Evolutionary conservation across 1,140 invertebrate species (phyloP).

Genomic region (Aphaenogaster rudis): DNA sequence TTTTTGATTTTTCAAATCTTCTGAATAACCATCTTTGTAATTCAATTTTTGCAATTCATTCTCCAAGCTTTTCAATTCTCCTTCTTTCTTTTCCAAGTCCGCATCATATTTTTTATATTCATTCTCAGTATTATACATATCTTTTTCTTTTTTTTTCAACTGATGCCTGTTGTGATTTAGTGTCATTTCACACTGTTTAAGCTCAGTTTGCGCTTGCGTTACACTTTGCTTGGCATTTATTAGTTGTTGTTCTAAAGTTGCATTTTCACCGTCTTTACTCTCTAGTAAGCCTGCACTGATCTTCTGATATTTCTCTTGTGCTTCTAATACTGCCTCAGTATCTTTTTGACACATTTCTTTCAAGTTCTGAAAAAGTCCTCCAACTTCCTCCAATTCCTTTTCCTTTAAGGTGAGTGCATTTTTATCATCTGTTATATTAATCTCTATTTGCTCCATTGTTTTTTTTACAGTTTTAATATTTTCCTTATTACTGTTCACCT

Average conservation of each 20-base stretch:
- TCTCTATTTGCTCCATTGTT: constrained; percentile 90
- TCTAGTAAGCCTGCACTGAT: constrained; percentile 93
- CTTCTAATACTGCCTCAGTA: constrained; percentile 90
- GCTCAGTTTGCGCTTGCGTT: constrained; percentile 93
- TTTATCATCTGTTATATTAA: constrained; percentile 91
- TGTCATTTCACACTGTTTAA: constrained; percentile 93
- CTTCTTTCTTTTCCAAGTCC: constrained; percentile 89
- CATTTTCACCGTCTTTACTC: constrained; percentile 93
- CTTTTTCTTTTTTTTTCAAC: constrained; percentile 90
- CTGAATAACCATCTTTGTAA: constrained; percentile 90
- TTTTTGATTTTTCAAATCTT: constrained; percentile 88
- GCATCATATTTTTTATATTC: constrained; percentile 92
- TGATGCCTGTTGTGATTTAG: constrained; percentile 91
- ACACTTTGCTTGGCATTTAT: constrained; percentile 93
- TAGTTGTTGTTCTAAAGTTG: constrained; percentile 96
- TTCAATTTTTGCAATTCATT: constrained; percentile 88
- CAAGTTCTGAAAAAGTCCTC: constrained; percentile 90
- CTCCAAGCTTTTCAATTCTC: constrained; percentile 88
- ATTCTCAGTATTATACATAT: constrained; percentile 91
- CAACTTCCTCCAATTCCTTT: constrained; percentile 89
- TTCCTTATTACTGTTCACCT: constrained; percentile 91
- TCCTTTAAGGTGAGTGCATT: constrained; percentile 89
- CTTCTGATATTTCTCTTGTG: constrained; percentile 94
- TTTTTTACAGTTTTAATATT: constrained; percentile 91
- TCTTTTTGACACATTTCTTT: constrained; percentile 90